Percentiles rank a stretch among this genome's conserved stretches.
These are phyloP conservation scores for Gymnogyps californianus DNA, from an alignment of 2,113 vertebrate genomes.

Conservation along the genomic window DNA sequence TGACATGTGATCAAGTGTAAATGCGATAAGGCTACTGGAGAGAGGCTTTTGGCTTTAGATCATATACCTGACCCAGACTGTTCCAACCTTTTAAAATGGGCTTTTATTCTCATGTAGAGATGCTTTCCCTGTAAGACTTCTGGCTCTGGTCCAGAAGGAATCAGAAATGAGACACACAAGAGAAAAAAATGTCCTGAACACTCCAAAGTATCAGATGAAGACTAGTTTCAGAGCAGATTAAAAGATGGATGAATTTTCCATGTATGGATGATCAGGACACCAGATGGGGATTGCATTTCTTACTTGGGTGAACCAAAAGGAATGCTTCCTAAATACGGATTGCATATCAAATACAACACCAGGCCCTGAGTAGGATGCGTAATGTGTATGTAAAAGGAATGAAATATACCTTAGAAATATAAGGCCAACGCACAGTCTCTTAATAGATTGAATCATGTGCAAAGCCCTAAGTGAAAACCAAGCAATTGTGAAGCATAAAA, in stretches of 20 bases:
- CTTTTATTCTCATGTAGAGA: conserved; percentile 3
- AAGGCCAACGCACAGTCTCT: background rate
- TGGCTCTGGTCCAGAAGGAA: background rate
- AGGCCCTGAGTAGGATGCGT: background rate
- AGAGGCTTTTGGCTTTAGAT: background rate
- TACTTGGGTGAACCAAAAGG: background rate
- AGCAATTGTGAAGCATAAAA: background rate
- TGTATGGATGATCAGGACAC: background rate
- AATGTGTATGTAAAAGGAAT: background rate
- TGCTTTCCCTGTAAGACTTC: background rate
- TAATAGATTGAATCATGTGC: background rate
- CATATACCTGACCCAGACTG: background rate
- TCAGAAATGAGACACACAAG: background rate
- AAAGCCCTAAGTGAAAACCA: background rate
- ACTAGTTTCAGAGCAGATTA: background rate
- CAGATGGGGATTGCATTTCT: background rate
- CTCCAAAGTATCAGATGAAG: background rate
- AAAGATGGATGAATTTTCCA: background rate
- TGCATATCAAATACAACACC: background rate
- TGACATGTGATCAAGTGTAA: background rate
- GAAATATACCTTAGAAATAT: background rate
- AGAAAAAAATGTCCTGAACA: background rate
- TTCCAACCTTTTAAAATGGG: background rate
- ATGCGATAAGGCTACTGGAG: background rate
- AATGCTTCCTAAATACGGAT: background rate